These are phyloP conservation scores for Thymelicus sylvestris DNA, from an alignment of 2,888 invertebrate genomes.

Conservation along the genomic window DNA sequence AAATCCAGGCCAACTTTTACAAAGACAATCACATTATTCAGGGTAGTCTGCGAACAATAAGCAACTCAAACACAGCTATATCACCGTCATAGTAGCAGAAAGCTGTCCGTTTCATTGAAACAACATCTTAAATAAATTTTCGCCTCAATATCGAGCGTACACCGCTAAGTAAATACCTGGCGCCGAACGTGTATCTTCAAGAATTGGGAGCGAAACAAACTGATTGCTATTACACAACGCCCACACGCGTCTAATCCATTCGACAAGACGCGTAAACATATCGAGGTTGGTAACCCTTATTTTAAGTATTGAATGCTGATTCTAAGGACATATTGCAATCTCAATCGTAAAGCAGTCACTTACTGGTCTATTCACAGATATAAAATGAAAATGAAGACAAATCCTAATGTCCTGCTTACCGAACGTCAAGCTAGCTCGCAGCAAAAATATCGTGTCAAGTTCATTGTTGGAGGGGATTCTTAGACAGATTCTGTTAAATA, in stretches of 20 bases:
- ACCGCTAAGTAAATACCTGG: not conserved
- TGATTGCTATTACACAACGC: not conserved
- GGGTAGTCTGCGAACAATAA: no score
- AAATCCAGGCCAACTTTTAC: no score
- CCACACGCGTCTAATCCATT: slow-evolving; percentile 12
- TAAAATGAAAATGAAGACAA: no score
- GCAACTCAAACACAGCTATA: no score
- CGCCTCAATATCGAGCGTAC: not conserved
- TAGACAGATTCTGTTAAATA: no score
- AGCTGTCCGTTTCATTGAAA: not conserved
- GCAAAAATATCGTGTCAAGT: no score
- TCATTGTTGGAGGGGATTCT: no score
- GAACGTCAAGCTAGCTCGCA: no score
- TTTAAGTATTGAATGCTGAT: not conserved
- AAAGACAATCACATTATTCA: no score
- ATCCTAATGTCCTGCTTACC: no score
- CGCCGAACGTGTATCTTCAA: not conserved
- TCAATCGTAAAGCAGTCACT: no score
- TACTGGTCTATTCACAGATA: no score
- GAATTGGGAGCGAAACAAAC: slow-evolving; percentile 28
- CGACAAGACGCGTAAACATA: not conserved
- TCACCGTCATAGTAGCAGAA: not conserved
- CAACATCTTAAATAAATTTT: not conserved
- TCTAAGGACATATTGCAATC: not conserved
- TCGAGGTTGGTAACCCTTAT: not conserved